These are phyloP conservation scores for Hassar affinis DNA, from an alignment of 2,113 vertebrate genomes.

Conservation along the genomic window DNA sequence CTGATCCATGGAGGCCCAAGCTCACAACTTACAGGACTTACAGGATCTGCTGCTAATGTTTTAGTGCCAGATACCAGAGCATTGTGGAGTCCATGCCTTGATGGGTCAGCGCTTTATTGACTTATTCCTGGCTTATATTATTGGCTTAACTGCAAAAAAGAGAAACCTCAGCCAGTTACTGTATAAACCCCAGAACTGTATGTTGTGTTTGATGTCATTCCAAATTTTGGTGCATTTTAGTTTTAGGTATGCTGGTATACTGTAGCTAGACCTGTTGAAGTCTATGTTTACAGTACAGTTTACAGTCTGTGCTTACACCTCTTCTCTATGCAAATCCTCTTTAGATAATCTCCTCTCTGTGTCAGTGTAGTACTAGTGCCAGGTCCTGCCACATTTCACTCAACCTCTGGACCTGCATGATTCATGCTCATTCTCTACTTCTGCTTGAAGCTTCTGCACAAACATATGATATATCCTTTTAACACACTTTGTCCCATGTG, in stretches of 20 bases:
- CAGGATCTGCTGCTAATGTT: no score
- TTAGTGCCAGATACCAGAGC: no score
- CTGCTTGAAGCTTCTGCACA: background rate
- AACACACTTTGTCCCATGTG: no score
- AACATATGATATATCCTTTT: no score
- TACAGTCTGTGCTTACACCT: background rate
- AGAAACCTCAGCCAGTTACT: background rate
- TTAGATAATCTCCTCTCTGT: background rate
- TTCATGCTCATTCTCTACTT: background rate
- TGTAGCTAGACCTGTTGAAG: background rate
- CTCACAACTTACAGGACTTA: no score
- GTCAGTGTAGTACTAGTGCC: background rate
- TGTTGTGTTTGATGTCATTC: background rate
- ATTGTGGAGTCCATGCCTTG: no score
- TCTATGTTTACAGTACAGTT: background rate
- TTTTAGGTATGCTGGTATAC: background rate
- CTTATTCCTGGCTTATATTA: no score
- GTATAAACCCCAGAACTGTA: background rate
- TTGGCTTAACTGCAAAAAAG: background rate
- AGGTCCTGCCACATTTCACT: background rate
- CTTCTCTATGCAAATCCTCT: background rate
- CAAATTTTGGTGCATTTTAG: background rate
- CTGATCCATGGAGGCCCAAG: no score
- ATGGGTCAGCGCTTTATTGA: no score
- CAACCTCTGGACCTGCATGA: background rate